These are phyloP conservation scores for Polyommatus iphigenia DNA, from an alignment of 2,888 invertebrate genomes.

Conservation along the genomic window DNA sequence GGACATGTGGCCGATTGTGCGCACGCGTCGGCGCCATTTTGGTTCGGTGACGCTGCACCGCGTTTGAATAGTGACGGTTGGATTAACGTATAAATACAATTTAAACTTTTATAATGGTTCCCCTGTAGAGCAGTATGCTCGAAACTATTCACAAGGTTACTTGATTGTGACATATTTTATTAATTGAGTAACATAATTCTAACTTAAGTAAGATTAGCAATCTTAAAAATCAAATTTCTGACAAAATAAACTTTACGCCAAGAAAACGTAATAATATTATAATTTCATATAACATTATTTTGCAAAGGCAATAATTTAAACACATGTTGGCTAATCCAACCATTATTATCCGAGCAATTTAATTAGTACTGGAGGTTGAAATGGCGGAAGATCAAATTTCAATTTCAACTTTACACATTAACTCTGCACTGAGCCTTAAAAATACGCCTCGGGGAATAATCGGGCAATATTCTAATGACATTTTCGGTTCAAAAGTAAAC, in stretches of 20 bases:
- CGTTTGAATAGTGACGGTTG: conserved; percentile 55
- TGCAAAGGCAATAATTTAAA: neutral
- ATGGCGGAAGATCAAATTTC: conserved; percentile 67
- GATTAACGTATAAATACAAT: conserved; percentile 47
- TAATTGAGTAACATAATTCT: too few relatives aligned
- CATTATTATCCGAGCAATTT: conserved; percentile 40
- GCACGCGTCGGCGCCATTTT: conserved; percentile 59
- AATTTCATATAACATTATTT: neutral
- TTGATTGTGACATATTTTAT: neutral
- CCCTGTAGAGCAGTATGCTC: neutral
- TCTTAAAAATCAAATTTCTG: too few relatives aligned
- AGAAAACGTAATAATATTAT: neutral
- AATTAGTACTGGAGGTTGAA: conserved; percentile 41
- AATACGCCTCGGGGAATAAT: conserved; percentile 62
- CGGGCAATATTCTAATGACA: conserved; percentile 48
- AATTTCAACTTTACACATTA: conserved; percentile 72
- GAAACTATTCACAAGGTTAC: neutral
- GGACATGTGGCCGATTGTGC: conserved; percentile 64
- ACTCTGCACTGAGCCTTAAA: conserved; percentile 58
- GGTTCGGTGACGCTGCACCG: conserved; percentile 47
- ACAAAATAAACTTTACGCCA: neutral
- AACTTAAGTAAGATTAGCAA: too few relatives aligned
- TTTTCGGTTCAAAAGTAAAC: conserved; percentile 44
- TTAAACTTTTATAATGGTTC: conserved; percentile 22
- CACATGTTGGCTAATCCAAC: conserved; percentile 35